Evolutionary conservation across 2,797 vertebrate species (phyloP).

Genomic region (Thunnus albacares): DNA sequence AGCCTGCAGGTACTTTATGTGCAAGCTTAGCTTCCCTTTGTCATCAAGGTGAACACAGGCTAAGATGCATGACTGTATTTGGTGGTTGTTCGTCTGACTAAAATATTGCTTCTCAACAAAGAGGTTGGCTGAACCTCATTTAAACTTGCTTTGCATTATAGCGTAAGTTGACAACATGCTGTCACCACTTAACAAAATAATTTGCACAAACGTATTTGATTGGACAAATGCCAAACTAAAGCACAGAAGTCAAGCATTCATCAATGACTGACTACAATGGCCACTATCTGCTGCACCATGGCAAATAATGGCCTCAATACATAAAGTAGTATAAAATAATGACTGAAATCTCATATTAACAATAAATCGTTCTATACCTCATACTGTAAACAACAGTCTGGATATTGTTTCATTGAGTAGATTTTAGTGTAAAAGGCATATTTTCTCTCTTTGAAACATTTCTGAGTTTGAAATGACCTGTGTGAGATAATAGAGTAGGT

Average conservation of each 20-base stretch:
- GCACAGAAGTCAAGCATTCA: conserved; percentile 24
- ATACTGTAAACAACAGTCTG: neutral
- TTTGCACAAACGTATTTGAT: conserved; percentile 44
- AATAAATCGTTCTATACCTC: neutral
- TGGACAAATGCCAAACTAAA: conserved; percentile 43
- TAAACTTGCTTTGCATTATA: conserved; percentile 44
- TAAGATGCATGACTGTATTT: conserved; percentile 30
- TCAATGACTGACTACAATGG: conserved; percentile 2
- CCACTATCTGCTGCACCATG: conserved; percentile 14
- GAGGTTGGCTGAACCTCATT: conserved; percentile 58
- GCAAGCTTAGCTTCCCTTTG: conserved; percentile 14
- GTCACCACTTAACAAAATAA: conserved; percentile 25
- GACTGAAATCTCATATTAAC: neutral
- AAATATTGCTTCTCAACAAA: conserved; percentile 48
- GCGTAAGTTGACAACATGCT: neutral
- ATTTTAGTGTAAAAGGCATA: neutral
- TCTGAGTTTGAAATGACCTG: conserved; percentile 1
- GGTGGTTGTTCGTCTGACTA: conserved; percentile 18
- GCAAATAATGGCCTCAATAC: neutral
- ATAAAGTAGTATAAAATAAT: neutral
- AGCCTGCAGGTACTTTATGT: conserved; percentile 17
- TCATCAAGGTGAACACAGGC: conserved; percentile 30
- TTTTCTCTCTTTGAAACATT: neutral
- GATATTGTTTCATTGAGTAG: neutral
- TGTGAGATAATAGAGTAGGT: conserved; percentile 8